Base-by-base conservation (phyloP, 2,888 invertebrate species). In the Argyresthia albistria region DNA sequence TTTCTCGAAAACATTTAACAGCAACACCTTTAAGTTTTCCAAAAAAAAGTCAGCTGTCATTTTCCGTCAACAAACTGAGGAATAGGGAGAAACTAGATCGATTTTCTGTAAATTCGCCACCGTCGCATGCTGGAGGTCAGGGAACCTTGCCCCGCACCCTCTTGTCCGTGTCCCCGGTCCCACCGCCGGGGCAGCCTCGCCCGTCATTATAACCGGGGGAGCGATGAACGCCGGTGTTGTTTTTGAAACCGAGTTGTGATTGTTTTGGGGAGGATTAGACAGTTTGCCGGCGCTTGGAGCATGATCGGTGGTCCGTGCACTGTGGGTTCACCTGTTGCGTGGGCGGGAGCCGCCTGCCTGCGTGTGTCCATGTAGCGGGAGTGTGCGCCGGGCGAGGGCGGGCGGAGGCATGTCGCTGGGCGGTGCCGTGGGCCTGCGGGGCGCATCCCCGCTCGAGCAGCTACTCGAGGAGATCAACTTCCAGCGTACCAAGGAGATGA, bases 391-490 rank as follows among this genome's bases (percentile, higher is more conserved):
- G 46, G 46, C n/a, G 25, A 25, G 25, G 25, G 46, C 35, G 35
- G 48, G 10, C 10, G 37, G 48, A 10, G 48, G 37, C 14, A 86
- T 86, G 86, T 76, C 86, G 60, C 66, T 88, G 56, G 81, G 86
- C 55, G 79, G 80, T 46, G 75, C 82, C 4, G 68, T 79, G 11
- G 76, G 71, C 54, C 61, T 83, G 57, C 78, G 76, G 59, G 76
- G 71, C 55, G 90, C 93, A 15, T 94, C 94, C 36, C 92, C 94
- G 76, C 80, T 97, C 62, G 96, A 96, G 70, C 96, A 95, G 69
- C 88, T 97, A 54, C 84, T 97, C 56, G 96, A 96, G 71, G 97
- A 97, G 79, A 97, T 97, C 60, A 96, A 95, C 80, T 97, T 96
- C 67, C 96, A 97, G 76, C 89, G 96, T 59, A 95, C 95, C 52